phyloP scores from a whole-genome alignment of 2,113 vertebrate genomes.

The Rhadina sibilatrix region DNA sequence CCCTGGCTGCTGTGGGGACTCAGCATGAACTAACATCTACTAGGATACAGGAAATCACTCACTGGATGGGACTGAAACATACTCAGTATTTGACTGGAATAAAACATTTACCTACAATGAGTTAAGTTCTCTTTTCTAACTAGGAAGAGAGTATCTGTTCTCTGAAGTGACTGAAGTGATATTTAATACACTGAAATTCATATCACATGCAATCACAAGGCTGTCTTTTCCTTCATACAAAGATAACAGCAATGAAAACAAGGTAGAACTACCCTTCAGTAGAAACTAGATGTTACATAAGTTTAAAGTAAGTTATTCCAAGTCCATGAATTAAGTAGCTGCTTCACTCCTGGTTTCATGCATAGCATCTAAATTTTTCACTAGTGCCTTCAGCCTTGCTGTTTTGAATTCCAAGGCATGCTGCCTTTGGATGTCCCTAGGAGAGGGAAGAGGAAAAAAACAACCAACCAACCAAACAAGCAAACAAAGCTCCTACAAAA shows the following conservation, averaged over 20 bases:
- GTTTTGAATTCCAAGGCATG: neutral
- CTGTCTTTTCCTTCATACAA: neutral
- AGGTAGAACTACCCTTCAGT: neutral
- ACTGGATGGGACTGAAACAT: neutral
- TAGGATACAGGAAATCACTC: neutral
- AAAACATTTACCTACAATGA: neutral
- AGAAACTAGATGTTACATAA: neutral
- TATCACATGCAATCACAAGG: neutral
- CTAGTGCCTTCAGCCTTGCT: neutral
- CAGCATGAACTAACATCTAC: neutral
- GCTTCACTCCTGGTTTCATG: rapidly evolving
- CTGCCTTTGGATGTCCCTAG: neutral
- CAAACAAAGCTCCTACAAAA: neutral
- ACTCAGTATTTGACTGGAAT: neutral
- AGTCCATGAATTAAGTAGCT: neutral
- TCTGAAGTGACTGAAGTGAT: neutral
- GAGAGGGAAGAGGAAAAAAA: neutral
- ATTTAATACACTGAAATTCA: neutral
- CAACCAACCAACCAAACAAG: neutral
- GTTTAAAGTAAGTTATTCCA: neutral
- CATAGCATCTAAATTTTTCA: neutral
- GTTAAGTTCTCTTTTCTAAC: neutral
- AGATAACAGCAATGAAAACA: neutral
- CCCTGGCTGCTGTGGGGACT: neutral
- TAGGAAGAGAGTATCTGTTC: neutral